Base-by-base conservation (phyloP, 2,797 vertebrate genomes). In the Ibycter americanus region DNA sequence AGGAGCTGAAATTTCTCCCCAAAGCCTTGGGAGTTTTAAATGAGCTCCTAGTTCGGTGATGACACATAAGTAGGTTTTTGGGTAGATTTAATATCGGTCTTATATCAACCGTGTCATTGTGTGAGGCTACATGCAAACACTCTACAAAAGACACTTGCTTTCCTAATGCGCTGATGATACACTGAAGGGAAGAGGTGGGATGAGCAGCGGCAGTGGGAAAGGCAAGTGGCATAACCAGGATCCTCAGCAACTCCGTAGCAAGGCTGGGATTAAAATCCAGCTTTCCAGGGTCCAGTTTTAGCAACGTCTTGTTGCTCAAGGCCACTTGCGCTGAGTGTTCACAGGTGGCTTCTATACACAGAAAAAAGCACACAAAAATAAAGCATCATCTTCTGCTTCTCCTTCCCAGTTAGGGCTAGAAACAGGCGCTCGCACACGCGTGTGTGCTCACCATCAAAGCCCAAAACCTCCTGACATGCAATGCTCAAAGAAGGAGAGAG, bases 351-450 rank as follows among this genome's bases (percentile, higher is more conserved):
- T 40, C 62, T 20, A 4, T 2, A 20, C 0, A 13, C 11, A 15
- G 29, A 14, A 32, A 27, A 56, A 66, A 71, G 4, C 13, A 36
- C 56, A 44, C 4, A 14, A 29, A 12, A 56, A 14, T 2, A 8
- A 42, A 54, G 2, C 5, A 0, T 15, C 0, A 1, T 15, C 29
- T 84, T 54, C 51, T 61, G 27, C 0, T 0, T 31, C 14, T 12
- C 25, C 40, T 14, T 36, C 32, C 6, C 5, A 3, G 46, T 20
- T 5, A 9, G 44, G 66, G 66, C 47, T 31, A 2, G 13, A 31
- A 78, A 3, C 32, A 31, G 32, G 23, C 11, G 70, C 31, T 70
- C 2, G 0, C n/a, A 47, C 21, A 9, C 5, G 1, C 1, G 3
- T 15, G 62, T n/a, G 52, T 32, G 31, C 72, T 86, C 16, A 3